A percentile compares a stretch with the other conserved stretches of the same genome.
Evolutionary conservation across 2,113 vertebrate species (phyloP).

Genomic region (Corythoichthys haematopterus): DNA sequence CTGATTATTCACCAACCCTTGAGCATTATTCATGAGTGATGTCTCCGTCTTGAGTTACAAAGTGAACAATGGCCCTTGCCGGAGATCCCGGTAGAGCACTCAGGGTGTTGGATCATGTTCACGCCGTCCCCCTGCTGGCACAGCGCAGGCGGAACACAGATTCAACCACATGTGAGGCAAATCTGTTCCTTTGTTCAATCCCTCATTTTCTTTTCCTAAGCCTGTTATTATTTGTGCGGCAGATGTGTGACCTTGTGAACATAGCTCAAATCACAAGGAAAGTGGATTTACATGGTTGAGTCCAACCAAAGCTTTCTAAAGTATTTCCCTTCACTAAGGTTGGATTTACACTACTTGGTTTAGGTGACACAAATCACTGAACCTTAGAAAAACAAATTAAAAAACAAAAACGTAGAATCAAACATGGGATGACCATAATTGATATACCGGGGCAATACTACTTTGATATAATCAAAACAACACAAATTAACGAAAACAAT

Average conservation of each 20-base stretch:
- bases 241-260: constrained; percentile 49
- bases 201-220: constrained; percentile 31
- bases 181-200: constrained; percentile 35
- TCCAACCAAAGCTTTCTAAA: not conserved
- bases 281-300: not conserved
- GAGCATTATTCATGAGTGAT: constrained; percentile 50
- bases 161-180: constrained; percentile 57
- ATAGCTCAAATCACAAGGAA: constrained; percentile 28
- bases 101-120: constrained; percentile 57
- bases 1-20: constrained; percentile 59
- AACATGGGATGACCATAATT: not conserved
- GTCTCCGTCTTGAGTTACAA: constrained; percentile 60
- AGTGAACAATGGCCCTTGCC: constrained; percentile 55
- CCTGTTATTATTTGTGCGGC: constrained; percentile 42
- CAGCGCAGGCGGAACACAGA: constrained; percentile 34
- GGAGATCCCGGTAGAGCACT: constrained; percentile 29
- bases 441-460: too few relatives aligned
- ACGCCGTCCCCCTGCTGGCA: constrained; percentile 38
- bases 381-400: not conserved
- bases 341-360: not conserved
- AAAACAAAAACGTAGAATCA: not conserved
- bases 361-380: not conserved
- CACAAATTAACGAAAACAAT: not conserved
- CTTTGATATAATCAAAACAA: too few relatives aligned
- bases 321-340: not conserved